Evolutionary conservation across 2,113 vertebrate species (phyloP), one percentile per base, ranked within the genome.

Genomic region (Chaetura pelagica): DNA sequence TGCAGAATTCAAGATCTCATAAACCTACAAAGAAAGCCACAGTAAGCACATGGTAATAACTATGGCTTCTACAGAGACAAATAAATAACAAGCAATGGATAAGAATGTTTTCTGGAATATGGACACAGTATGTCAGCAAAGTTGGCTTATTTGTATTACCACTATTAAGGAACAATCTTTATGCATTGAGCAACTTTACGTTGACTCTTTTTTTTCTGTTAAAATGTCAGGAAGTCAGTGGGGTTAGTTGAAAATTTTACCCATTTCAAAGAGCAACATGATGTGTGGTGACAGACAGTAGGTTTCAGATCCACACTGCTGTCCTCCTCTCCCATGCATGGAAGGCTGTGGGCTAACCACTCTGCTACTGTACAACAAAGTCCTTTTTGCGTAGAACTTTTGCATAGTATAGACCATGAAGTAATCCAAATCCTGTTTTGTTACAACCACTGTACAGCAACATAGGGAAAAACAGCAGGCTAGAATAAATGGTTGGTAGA

Each of bases 1-100:
- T 29, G 98, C 99, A 7, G 99, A 99, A 75, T 98, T 99, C 97
- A 99, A 97, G 91, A 98, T 96, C 30, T 99, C 98, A 96, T 99
- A 99, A 83, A 99, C 98, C 99, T 98, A 83, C 34, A 93, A 74
- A 81, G 91, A 61, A 93, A 66, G 87, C 6, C 81, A 90, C 40
- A 91, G 63, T 27, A 68, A 1, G 11, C 34, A 40, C 42, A 24
- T 4, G 23, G 55, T 69, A 66, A 46, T 12, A 68, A 64, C 52
- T 66, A 55, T 13, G 48, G 63, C 30, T 69, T 35, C 11, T n/a
- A 51, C n/a, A 49, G 61, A 1, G 11, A 71, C 7, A 76, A 87
- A 69, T 17, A 44, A 40, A 49, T 35, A 81, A 71, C 18, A 52
- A 69, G 26, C 34, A 84, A 13, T 0, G 4, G 52, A 22, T 48